phyloP scores from a whole-genome alignment of 2,888 invertebrate species.

The Macrophya annulata region DNA sequence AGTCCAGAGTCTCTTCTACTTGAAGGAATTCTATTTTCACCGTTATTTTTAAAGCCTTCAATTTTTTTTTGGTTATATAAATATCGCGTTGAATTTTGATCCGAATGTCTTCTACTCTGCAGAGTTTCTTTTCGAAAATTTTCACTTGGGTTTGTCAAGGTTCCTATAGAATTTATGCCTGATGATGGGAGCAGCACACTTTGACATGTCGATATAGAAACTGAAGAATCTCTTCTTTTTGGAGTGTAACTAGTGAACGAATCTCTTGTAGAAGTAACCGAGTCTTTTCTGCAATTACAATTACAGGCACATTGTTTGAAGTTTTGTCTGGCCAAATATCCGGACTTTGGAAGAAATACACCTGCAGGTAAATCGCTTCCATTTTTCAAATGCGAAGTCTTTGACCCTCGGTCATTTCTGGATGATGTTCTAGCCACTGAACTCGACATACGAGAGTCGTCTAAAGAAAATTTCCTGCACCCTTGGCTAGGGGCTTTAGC shows the following conservation, averaged over 20 bases:
- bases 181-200: constrained; percentile 64
- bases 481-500: neutral
- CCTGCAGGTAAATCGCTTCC: neutral
- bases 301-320: neutral
- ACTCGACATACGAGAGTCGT: constrained; percentile 27
- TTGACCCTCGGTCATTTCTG: neutral
- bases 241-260: constrained; percentile 63
- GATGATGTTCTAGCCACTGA: constrained; percentile 2
- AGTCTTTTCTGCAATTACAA: constrained; percentile 59
- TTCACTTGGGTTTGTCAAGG: constrained; percentile 59
- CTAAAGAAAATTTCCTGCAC: constrained; percentile 31
- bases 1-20: constrained; percentile 63
- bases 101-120: constrained; percentile 47
- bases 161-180: constrained; percentile 66
- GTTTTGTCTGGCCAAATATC: neutral
- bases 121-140: constrained; percentile 50
- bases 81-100: constrained; percentile 23
- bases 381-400: neutral
- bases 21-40: neutral
- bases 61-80: constrained; percentile 56
- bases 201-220: constrained; percentile 73
- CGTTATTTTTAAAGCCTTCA: neutral
- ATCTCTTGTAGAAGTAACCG: constrained; percentile 62
- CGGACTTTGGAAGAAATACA: neutral
- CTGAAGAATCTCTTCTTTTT: constrained; percentile 68